Base-by-base conservation (phyloP, 2,888 invertebrate species). In the Sphaerophoria rueppellii region DNA sequence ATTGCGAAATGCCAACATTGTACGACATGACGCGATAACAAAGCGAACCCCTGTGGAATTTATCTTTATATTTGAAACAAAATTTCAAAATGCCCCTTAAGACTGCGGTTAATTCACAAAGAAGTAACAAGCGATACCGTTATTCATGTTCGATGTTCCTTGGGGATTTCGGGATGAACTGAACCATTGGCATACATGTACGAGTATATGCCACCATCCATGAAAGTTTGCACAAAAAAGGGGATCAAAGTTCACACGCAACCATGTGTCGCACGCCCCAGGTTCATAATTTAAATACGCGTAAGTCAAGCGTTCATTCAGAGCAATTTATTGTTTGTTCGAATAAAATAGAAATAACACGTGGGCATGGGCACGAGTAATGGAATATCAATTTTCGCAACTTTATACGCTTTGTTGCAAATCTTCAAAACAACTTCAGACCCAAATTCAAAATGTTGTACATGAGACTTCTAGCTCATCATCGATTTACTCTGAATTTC, bases 71-170 rank as follows among this genome's bases (percentile, higher is more conserved):
- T 75, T 75, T 50, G 75, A 48, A 48, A 52, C 71, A 67, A 69
- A 69, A 76, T 85, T 72, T 81, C 72, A 69, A 81, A 85, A 85
- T 76, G 76, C 72, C 76, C 69, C 76, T 81, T 73, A 85, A 85
- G 81, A 69, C 76, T 81, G 85, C 69, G 85, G 85, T 85, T 85
- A 81, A 85, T 85, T 85, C 70, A 48, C 72, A 85, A 69, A 55
- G 50, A 46, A 72, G 67, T 50, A 72, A 76, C 81, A 67, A 76
- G 46, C 77, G 57, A 67, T 55, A 46, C 57, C 58, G 69, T 78
- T 76, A 55, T 50, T 40, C 57, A 32, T 43, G 70, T 43, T 75
- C 75, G 52, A 32, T 43, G 70, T 43, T 75, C 75, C 65, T 52
- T 40, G 6, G 72, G 72, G 63, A 55, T 65, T 61, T 61, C 16